Conservation (phyloP, 2,888 invertebrate genomes). For the Aleiodes testaceus region DNA sequence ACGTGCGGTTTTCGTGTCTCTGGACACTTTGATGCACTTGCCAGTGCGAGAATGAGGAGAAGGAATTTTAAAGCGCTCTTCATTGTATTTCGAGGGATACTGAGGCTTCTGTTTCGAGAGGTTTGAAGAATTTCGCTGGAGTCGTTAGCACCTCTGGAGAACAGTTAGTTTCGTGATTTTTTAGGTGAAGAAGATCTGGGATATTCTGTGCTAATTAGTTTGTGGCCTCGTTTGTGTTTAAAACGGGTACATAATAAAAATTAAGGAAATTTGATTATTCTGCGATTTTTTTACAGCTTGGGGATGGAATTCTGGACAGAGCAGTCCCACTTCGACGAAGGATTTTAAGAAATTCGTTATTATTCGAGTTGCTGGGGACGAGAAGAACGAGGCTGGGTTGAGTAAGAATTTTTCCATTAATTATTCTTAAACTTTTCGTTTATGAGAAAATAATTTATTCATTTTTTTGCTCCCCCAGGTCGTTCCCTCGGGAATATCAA, state of each 20-base stretch:
- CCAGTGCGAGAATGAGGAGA: slow-evolving; percentile 37
- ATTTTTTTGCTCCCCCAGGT: slow-evolving; percentile 56
- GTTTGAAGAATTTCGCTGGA: slow-evolving; percentile 6
- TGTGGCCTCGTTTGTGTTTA: slow-evolving; percentile 23
- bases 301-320: slow-evolving; percentile 75
- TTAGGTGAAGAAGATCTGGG: slow-evolving; percentile 6
- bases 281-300: slow-evolving; percentile 71
- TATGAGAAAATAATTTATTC: background rate
- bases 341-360: slow-evolving; percentile 80
- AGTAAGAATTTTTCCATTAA: slow-evolving; percentile 58
- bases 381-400: slow-evolving; percentile 72
- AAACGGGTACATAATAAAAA: background rate
- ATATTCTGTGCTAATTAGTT: slow-evolving; percentile 31
- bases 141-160: slow-evolving; percentile 49
- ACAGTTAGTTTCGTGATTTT: slow-evolving; percentile 50
- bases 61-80: background rate
- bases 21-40: slow-evolving; percentile 62
- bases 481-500: slow-evolving; percentile 71
- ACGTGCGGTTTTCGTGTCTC: slow-evolving; percentile 63
- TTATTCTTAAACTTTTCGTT: background rate
- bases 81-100: slow-evolving; percentile 48
- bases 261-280: too few relatives aligned
- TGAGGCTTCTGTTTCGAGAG: background rate
- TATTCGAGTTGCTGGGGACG: slow-evolving; percentile 77
- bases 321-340: slow-evolving; percentile 73